phyloP scores from a whole-genome alignment of 2,113 vertebrate genomes.

The Anguilla rostrata region DNA sequence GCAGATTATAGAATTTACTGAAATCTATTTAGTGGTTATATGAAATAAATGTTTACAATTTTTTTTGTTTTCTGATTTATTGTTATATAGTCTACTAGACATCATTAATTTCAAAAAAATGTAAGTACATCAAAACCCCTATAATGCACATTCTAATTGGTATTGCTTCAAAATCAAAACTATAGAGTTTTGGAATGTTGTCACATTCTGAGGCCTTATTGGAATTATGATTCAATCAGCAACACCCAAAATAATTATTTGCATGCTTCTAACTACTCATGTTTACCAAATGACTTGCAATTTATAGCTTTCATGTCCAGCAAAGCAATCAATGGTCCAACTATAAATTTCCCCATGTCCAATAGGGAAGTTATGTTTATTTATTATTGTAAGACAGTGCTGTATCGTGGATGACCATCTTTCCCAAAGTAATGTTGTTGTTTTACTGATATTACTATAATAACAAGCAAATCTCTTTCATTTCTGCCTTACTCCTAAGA shows the following conservation, averaged over 20 bases:
- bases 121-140: constrained; percentile 63
- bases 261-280: constrained; percentile 72
- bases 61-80: constrained; percentile 62
- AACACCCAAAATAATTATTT: constrained; percentile 73
- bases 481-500: neutral
- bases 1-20: neutral
- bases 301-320: constrained; percentile 69
- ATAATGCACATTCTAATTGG: constrained; percentile 68
- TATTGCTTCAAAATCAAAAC: constrained; percentile 72
- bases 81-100: constrained; percentile 66
- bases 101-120: constrained; percentile 62
- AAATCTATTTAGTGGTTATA: neutral
- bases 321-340: constrained; percentile 72
- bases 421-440: constrained; percentile 29
- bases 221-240: constrained; percentile 76
- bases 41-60: neutral
- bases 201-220: constrained; percentile 62
- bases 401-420: constrained; percentile 15
- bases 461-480: constrained; percentile 15
- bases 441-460: constrained; percentile 43
- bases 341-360: constrained; percentile 68
- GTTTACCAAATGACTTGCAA: constrained; percentile 75
- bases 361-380: constrained; percentile 55
- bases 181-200: constrained; percentile 72
- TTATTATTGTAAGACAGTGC: constrained; percentile 60